Percentiles rank a stretch among this genome's conserved stretches.
Conservation (phyloP, 2,797 vertebrate genomes). For the Ptychadena robeensis region DNA sequence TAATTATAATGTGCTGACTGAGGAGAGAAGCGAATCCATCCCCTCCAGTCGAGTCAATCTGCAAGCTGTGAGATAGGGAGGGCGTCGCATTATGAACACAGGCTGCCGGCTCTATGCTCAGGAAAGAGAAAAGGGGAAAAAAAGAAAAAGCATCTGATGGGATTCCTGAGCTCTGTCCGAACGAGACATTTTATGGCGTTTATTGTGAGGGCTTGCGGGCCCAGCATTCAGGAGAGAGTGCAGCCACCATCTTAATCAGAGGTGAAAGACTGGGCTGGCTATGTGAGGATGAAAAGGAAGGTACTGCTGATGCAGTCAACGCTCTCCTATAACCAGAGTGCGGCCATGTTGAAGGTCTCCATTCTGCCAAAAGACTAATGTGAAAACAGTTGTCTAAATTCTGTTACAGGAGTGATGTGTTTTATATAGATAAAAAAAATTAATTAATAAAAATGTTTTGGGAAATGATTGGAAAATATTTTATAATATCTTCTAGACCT, state of each 20-base stretch:
- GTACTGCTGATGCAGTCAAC: background rate
- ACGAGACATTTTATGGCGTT: background rate
- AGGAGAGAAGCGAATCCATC: constrained; percentile 51
- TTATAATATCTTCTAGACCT: too few species aligned
- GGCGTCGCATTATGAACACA: constrained; percentile 37
- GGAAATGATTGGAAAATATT: too few species aligned
- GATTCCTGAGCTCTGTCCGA: constrained; percentile 16
- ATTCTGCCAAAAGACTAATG: background rate
- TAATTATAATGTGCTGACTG: constrained; percentile 63
- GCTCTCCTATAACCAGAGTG: background rate
- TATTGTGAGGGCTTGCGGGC: background rate
- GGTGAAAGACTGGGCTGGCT: background rate
- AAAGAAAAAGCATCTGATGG: constrained; percentile 5
- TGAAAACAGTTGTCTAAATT: too few species aligned
- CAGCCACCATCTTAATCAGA: background rate
- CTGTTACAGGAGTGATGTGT: too few species aligned
- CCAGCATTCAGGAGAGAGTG: background rate
- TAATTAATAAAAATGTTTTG: too few species aligned
- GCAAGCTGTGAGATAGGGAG: constrained; percentile 33
- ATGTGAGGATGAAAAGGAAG: background rate
- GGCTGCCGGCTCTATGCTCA: constrained; percentile 10
- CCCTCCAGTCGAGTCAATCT: constrained; percentile 53
- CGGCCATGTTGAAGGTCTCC: background rate
- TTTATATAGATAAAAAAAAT: too few species aligned
- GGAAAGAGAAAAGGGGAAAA: background rate